Evolutionary conservation across 2,113 vertebrate genomes (phyloP), one percentile per base, ranked within the genome.

Genomic region (Eulemur rufifrons): DNA sequence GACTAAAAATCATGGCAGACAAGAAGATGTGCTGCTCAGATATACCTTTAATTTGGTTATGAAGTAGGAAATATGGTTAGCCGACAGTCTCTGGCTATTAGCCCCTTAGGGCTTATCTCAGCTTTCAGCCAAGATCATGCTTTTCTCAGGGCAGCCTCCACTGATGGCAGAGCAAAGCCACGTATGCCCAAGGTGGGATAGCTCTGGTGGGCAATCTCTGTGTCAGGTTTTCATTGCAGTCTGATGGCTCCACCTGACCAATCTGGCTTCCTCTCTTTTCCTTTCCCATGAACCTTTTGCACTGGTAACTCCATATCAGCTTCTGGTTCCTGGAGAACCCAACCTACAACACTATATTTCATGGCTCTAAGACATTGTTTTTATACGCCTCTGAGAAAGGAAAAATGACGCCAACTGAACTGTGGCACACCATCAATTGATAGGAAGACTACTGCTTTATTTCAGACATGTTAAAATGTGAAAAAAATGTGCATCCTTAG

Each of bases 271-370:
- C 52, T 59, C 39, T 50, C 63, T 68, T 89, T 61, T 56, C 66
- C 14, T 92, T 95, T 89, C 76, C 42, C n/a, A 39, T 63, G 64
- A 90, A 81, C 6, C 8, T 61, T n/a, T 66, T 32, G 56, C 13
- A 86, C 52, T 54, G 47, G 45, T 83, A 92, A 86, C 32, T 76
- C 69, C 13, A 80, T 29, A 42, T 95, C 45, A 73, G 18, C 68
- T 92, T 85, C 39, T 64, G 32, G 80, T 77, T 86, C 84, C 61
- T 68, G 21, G 82, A 94, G 68, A 96, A 93, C 45, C 14, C 23
- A 71, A 37, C 32, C 59, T 39, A 39, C 56, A 47, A 63, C 12
- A 71, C 5, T 6, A 1, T 77, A 76, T 88, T 91, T 77, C 77
- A 89, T 39, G 78, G 10, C 37, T 45, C 66, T 85, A 91, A 71